Percentiles rank a stretch among this genome's conserved stretches.
Evolutionary conservation across 2,113 vertebrate species (phyloP).

Genomic region (Vidua chalybeata): DNA sequence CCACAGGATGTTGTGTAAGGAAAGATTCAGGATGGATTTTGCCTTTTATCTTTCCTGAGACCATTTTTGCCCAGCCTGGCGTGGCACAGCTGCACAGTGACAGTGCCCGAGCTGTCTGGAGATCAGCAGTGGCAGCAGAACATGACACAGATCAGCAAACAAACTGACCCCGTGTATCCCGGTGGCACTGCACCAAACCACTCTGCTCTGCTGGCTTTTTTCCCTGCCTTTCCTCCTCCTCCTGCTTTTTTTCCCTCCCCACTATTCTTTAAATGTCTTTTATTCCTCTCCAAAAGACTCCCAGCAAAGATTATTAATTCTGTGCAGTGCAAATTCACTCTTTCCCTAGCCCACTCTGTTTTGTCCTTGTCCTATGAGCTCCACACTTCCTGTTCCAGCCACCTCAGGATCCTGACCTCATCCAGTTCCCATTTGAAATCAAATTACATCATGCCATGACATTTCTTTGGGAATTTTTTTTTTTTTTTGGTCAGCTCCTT

Average conservation of each 20-base stretch:
- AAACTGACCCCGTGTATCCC: not conserved
- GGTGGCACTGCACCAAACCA: not conserved
- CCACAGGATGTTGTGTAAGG: not conserved
- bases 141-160: not conserved
- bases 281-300: not conserved
- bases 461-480: not conserved
- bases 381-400: not conserved
- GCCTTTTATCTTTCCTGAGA: not conserved
- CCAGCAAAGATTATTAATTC: not conserved
- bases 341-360: not conserved
- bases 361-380: not conserved
- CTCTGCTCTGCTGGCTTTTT: not conserved
- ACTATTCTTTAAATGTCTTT: not conserved
- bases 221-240: not conserved
- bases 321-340: not conserved
- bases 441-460: not conserved
- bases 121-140: not conserved
- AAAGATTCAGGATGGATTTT: not conserved
- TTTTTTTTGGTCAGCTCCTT: not conserved
- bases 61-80: not conserved
- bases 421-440: not conserved
- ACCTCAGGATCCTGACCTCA: not conserved
- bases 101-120: not conserved
- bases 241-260: fast-evolving
- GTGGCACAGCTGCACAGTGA: not conserved